These are phyloP conservation scores for Eupithecia centaureata DNA, from an alignment of 2,888 invertebrate species.

Conservation along the genomic window DNA sequence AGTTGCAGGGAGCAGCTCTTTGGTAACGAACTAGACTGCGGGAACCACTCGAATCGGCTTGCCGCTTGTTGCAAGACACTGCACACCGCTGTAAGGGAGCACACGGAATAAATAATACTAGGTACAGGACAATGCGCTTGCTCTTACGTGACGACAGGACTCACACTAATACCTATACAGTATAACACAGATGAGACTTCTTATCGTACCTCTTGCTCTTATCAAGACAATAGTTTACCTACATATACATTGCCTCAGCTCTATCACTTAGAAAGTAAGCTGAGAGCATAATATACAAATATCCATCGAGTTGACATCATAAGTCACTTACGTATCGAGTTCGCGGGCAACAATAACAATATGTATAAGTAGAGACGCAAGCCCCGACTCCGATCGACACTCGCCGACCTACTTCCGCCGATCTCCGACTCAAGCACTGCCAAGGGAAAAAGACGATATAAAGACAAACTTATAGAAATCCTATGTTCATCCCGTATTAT, in stretches of 20 bases:
- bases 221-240: neutral
- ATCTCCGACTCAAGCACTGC: constrained; percentile 7
- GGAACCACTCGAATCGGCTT: neutral
- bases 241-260: neutral
- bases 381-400: neutral
- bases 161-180: neutral
- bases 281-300: neutral
- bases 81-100: neutral
- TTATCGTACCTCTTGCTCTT: neutral
- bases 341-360: neutral
- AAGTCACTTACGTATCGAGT: neutral
- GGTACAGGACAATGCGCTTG: neutral
- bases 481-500: constrained; percentile 30
- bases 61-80: neutral
- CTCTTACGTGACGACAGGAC: neutral
- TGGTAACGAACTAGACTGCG: constrained; percentile 19
- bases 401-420: constrained; percentile 1
- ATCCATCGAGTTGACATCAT: neutral
- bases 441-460: constrained; percentile 17
- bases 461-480: constrained; percentile 26
- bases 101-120: no score
- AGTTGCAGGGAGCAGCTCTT: constrained; percentile 25
- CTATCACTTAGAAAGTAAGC: neutral
- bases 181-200: neutral
- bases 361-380: neutral